Evolutionary conservation across 2,888 invertebrate species (phyloP).

Genomic region (Ditula angustiorana): DNA sequence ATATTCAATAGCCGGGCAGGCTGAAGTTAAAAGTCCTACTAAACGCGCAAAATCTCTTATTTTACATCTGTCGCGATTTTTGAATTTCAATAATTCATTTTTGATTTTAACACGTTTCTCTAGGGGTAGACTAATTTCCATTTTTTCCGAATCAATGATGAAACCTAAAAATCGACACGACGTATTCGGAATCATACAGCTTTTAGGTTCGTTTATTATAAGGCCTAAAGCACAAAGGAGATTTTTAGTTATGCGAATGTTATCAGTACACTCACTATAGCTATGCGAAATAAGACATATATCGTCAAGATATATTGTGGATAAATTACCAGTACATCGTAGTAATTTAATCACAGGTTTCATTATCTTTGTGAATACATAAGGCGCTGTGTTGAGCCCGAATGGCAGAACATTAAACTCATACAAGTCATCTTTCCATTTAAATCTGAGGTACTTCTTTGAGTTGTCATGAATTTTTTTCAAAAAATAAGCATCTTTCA

Average conservation of each 20-base stretch:
- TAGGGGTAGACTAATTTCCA: neutral
- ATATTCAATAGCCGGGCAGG: constrained; percentile 5
- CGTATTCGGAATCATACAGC: neutral
- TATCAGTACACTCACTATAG: neutral
- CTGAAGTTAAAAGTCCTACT: constrained; percentile 1
- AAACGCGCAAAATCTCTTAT: no score
- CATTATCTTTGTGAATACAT: constrained; percentile 8
- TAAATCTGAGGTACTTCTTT: no score
- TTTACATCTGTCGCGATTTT: neutral
- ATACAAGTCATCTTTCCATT: no score
- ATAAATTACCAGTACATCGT: neutral
- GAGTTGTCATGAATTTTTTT: no score
- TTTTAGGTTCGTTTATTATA: constrained; percentile 5
- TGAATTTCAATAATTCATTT: neutral
- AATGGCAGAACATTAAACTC: no score
- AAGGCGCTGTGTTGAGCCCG: no score
- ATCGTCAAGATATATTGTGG: neutral
- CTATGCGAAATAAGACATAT: neutral
- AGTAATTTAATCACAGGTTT: neutral
- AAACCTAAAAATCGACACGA: constrained; percentile 1
- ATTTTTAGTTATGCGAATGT: neutral
- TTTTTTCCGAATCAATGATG: neutral
- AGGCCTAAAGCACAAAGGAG: neutral
- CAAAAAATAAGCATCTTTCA: no score
- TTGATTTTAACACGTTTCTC: neutral